Percentiles rank a stretch among this genome's conserved stretches.
These are phyloP conservation scores for Synergus umbraculus DNA, from an alignment of 2,888 invertebrate genomes.

Conservation along the genomic window DNA sequence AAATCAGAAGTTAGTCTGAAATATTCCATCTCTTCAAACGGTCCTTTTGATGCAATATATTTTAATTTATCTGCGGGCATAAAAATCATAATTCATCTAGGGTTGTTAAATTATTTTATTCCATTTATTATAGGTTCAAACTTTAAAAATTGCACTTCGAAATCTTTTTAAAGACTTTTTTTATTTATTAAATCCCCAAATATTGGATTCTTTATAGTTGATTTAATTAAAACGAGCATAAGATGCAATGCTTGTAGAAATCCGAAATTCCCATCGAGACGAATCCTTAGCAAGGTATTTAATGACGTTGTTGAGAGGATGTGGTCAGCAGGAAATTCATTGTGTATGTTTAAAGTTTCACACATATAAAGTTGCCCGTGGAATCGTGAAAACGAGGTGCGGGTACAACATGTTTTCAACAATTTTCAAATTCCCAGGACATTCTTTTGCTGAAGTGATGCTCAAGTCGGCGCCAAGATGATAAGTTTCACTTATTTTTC, in stretches of 20 bases:
- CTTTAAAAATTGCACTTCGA: not conserved
- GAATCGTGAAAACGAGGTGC: conserved; percentile 41
- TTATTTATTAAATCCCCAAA: not conserved
- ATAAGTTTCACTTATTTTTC: conserved; percentile 52
- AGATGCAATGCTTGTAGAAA: not conserved
- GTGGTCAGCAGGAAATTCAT: conserved; percentile 73
- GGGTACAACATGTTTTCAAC: not conserved
- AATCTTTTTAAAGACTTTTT: not conserved
- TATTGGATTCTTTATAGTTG: not conserved
- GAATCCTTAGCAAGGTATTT: conserved; percentile 66
- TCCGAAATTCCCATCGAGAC: conserved; percentile 57
- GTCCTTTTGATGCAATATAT: not conserved
- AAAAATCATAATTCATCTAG: not conserved
- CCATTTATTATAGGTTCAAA: not conserved
- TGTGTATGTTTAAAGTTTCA: conserved; percentile 59
- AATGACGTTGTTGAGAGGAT: conserved; percentile 67
- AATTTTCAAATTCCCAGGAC: not conserved
- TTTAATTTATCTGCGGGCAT: not conserved
- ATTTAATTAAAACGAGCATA: not conserved
- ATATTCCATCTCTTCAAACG: not conserved
- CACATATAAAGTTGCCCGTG: conserved; percentile 64
- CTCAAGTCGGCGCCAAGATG: conserved; percentile 53
- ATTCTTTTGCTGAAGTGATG: not conserved
- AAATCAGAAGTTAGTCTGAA: conserved; percentile 5
- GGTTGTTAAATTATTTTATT: not conserved